These are phyloP conservation scores for Tinamus major DNA, from an alignment of 2,797 vertebrate genomes.

Conservation along the genomic window DNA sequence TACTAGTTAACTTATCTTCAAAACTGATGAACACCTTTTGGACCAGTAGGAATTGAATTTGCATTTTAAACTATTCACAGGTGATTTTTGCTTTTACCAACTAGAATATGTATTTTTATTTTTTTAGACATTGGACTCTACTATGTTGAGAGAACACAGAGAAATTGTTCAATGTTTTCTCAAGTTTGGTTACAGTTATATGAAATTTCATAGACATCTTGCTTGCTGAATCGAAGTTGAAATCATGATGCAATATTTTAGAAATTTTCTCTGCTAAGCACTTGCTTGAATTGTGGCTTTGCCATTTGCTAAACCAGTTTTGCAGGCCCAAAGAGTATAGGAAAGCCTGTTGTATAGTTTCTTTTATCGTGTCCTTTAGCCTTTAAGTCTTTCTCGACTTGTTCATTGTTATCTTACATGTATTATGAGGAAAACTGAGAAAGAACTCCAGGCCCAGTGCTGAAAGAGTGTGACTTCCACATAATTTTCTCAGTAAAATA, in stretches of 20 bases:
- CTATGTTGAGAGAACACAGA: background rate
- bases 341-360: background rate
- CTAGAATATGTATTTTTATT: background rate
- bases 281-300: background rate
- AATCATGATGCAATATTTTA: background rate
- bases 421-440: background rate
- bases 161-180: too few relatives aligned
- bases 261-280: background rate
- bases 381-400: background rate
- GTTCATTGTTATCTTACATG: background rate
- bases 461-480: background rate
- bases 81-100: background rate
- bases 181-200: background rate
- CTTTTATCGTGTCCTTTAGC: background rate
- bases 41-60: background rate
- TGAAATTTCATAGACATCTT: background rate
- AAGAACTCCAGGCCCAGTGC: background rate
- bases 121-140: background rate
- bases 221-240: background rate
- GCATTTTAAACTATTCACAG: background rate
- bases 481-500: background rate
- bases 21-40: background rate
- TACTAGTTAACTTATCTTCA: background rate
- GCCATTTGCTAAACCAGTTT: background rate
- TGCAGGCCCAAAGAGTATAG: background rate